Conservation (phyloP, 2,113 vertebrate genomes). For the Mesoclemmys tuberculata region DNA sequence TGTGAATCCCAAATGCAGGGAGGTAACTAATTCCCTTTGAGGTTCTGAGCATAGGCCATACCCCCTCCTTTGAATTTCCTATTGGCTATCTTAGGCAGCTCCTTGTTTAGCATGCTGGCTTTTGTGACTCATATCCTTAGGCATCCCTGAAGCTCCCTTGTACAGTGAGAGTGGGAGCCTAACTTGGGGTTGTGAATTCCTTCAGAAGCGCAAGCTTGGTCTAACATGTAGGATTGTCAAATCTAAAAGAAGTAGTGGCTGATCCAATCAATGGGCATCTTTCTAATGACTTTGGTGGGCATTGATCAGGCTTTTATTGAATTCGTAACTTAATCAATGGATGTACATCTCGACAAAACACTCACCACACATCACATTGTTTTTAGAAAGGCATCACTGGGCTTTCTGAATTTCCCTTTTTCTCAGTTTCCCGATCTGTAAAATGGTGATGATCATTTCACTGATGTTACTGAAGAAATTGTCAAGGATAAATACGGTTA, state of each 20-base stretch:
- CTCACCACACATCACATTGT: neutral
- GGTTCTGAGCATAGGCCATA: no score
- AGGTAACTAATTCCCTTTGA: no score
- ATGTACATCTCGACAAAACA: neutral
- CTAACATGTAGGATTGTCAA: neutral
- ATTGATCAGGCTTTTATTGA: neutral
- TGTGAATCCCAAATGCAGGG: no score
- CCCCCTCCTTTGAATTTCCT: no score
- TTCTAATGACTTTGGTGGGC: neutral
- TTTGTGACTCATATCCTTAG: neutral
- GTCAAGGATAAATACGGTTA: neutral
- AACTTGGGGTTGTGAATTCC: neutral
- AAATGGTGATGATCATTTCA: neutral
- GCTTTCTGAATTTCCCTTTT: neutral
- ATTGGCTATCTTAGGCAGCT: neutral
- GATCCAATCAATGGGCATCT: neutral
- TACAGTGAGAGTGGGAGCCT: neutral
- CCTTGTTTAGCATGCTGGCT: neutral
- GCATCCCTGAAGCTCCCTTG: neutral
- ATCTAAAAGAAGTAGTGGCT: neutral
- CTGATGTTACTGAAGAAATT: neutral
- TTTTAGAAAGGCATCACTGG: neutral
- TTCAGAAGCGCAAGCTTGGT: accelerated
- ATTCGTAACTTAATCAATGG: neutral
- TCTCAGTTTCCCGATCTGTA: neutral